A percentile compares a stretch with the other conserved stretches of the same genome.
phyloP scores from a whole-genome alignment of 2,113 vertebrate genomes.

The Hydrochoerus hydrochaeris region DNA sequence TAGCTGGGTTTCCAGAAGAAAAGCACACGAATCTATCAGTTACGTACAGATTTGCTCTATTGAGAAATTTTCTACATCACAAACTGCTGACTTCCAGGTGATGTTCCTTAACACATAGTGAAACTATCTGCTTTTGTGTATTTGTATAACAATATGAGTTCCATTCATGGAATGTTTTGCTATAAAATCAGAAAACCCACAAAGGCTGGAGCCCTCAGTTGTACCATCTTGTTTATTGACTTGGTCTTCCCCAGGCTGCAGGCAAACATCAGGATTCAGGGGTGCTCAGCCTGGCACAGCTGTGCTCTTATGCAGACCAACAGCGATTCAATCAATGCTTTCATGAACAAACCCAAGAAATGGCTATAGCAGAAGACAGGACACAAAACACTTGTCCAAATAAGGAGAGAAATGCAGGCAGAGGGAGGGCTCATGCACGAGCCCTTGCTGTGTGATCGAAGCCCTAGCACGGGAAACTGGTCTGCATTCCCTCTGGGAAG shows the following conservation, averaged over 20 bases:
- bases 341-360: background rate
- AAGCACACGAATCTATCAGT: too few relatives aligned
- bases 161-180: background rate
- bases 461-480: background rate
- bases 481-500: background rate
- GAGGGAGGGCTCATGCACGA: background rate
- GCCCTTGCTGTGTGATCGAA: too few relatives aligned
- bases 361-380: background rate
- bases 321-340: too few relatives aligned
- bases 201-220: background rate
- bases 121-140: too few relatives aligned
- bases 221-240: background rate
- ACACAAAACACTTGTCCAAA: background rate
- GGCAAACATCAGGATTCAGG: background rate
- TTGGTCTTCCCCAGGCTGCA: background rate
- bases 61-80: background rate
- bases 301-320: background rate
- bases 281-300: background rate
- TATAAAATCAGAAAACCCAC: background rate
- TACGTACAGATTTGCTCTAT: rapidly evolving
- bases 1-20: background rate
- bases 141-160: background rate
- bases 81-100: background rate
- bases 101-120: background rate
- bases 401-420: rapidly evolving